Percentiles rank a stretch among this genome's conserved stretches.
Conservation (phyloP, 2,888 invertebrate genomes). For the Drosophila percnosoma region DNA sequence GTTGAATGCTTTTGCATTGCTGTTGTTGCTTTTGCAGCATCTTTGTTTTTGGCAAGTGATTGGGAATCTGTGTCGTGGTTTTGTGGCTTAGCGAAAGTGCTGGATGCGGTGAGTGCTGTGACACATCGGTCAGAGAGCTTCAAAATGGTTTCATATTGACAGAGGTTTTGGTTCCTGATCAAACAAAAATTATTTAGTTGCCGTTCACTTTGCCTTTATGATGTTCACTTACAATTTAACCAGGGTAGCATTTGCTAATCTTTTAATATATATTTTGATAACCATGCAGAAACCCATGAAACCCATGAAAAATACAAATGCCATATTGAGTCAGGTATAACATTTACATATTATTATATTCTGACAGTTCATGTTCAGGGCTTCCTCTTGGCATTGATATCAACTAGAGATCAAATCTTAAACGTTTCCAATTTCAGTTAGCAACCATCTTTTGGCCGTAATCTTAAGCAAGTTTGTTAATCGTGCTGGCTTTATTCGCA, state of each 20-base stretch:
- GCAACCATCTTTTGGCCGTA: background rate
- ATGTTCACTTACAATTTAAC: background rate
- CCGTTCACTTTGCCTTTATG: background rate
- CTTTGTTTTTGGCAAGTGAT: constrained; percentile 38
- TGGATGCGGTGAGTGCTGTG: constrained; percentile 7
- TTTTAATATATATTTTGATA: background rate
- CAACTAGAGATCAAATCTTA: background rate
- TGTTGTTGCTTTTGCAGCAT: constrained; percentile 11
- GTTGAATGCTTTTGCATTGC: background rate
- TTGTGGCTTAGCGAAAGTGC: constrained; percentile 69
- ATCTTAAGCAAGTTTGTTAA: constrained; percentile 2
- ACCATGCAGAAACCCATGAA: background rate
- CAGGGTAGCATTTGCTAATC: background rate
- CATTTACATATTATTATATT: background rate
- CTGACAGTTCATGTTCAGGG: background rate
- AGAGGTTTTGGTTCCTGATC: constrained; percentile 24
- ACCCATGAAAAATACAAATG: background rate
- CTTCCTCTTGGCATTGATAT: background rate
- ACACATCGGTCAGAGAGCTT: constrained; percentile 31
- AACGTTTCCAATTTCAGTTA: background rate
- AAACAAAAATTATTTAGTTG: constrained; percentile 11
- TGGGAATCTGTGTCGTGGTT: constrained; percentile 55
- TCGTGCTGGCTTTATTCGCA: constrained; percentile 9
- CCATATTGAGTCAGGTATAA: background rate
- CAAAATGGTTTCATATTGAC: constrained; percentile 35